Evolutionary conservation across 2,888 invertebrate genomes (phyloP).

Genomic region (Melanchra persicariae): DNA sequence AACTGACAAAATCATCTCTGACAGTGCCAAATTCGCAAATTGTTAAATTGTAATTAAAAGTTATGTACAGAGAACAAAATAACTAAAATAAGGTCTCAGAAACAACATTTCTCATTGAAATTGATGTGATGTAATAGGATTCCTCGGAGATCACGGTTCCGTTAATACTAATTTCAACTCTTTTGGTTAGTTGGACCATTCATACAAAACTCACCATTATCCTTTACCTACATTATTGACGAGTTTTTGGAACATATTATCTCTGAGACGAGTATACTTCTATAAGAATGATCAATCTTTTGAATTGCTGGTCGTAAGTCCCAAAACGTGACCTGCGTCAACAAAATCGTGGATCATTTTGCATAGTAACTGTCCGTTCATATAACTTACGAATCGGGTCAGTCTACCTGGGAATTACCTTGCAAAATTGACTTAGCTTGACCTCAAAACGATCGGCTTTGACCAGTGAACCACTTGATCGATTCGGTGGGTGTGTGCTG

Average conservation of each 20-base stretch:
- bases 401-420: neutral
- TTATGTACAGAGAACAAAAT: too few relatives aligned
- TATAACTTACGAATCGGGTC: neutral
- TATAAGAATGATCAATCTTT: neutral
- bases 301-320: neutral
- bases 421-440: neutral
- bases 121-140: too few relatives aligned
- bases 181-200: too few relatives aligned
- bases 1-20: too few relatives aligned
- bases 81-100: too few relatives aligned
- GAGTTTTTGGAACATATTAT: neutral
- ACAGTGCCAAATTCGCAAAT: too few relatives aligned
- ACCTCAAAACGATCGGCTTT: neutral
- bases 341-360: neutral
- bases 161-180: too few relatives aligned
- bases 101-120: too few relatives aligned
- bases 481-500: neutral
- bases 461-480: neutral
- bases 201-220: too few relatives aligned
- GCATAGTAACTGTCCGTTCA: neutral
- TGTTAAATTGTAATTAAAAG: too few relatives aligned
- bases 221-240: too few relatives aligned
- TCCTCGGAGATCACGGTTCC: too few relatives aligned
- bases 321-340: neutral
- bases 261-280: neutral